Percentiles rank a stretch among this genome's conserved stretches.
phyloP scores from a whole-genome alignment of 2,797 vertebrate species.

The Galago senegalensis region DNA sequence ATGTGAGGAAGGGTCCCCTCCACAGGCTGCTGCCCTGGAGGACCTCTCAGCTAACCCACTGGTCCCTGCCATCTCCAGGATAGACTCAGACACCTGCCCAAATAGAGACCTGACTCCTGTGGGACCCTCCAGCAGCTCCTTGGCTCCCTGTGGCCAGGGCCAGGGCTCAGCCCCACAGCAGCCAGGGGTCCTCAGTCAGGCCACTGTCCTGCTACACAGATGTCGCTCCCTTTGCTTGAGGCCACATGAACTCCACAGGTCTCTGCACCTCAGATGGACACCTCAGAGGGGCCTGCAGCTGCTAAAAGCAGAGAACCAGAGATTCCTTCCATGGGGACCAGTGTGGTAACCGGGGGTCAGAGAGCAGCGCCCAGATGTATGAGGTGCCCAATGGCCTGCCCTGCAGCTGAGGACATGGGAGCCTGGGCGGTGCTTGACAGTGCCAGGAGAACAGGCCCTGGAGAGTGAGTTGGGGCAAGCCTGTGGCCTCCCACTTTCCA shows the following conservation, averaged over 20 bases:
- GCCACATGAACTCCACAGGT: too few species aligned
- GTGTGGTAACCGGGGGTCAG: neutral
- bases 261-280: neutral
- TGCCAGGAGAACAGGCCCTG: neutral
- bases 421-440: neutral
- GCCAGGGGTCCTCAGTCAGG: neutral
- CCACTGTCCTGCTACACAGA: neutral
- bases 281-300: neutral
- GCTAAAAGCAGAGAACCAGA: neutral
- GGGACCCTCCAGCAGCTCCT: neutral
- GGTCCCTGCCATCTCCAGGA: neutral
- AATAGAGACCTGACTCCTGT: too few species aligned
- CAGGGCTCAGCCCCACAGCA: neutral
- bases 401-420: neutral
- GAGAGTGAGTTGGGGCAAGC: neutral
- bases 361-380: neutral
- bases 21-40: neutral
- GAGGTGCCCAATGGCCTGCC: too few species aligned
- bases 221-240: neutral
- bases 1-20: fast-evolving
- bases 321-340: neutral
- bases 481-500: neutral
- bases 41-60: neutral
- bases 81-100: neutral
- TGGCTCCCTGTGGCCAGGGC: neutral